Percentiles rank a stretch among this genome's conserved stretches.
phyloP scores from a whole-genome alignment of 2,113 vertebrate species.

The Oryzias javanicus region DNA sequence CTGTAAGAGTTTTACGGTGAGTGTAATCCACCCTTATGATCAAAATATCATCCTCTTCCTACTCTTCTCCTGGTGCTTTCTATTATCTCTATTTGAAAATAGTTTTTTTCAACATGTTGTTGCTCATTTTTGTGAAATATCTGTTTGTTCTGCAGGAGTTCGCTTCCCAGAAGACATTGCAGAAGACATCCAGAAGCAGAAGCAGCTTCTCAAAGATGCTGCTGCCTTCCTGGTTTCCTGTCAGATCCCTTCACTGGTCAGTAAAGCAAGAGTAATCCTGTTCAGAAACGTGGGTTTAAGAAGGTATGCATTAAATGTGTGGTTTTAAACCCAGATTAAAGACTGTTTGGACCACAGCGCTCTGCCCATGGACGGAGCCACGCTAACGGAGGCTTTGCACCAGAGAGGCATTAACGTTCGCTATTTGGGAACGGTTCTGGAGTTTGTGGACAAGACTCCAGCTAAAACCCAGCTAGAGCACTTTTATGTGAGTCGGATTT shows the following conservation, averaged over 20 bases:
- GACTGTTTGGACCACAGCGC: conserved; percentile 93
- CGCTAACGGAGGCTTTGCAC: conserved; percentile 90
- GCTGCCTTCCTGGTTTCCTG: conserved; percentile 92
- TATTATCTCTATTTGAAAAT: background rate
- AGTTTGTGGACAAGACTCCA: conserved; percentile 85
- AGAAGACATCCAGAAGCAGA: conserved; percentile 93
- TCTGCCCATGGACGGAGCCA: conserved; percentile 94
- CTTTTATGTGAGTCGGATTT: conserved; percentile 83
- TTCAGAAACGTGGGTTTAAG: background rate
- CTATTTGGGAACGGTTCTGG: conserved; percentile 89
- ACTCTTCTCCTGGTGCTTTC: too few species aligned
- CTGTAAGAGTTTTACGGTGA: too few species aligned
- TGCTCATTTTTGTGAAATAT: background rate
- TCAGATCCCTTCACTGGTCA: conserved; percentile 95
- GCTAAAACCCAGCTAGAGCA: conserved; percentile 89
- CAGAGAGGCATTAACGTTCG: conserved; percentile 96
- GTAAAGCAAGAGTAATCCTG: conserved; percentile 27
- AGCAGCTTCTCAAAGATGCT: conserved; percentile 92
- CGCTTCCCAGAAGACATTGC: conserved; percentile 86
- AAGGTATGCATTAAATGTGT: background rate
- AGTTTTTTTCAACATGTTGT: background rate
- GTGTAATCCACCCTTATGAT: too few species aligned
- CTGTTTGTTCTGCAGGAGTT: conserved; percentile 78
- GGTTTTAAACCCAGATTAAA: conserved; percentile 82
- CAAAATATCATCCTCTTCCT: too few species aligned